These are phyloP conservation scores for Liposcelis brunnea DNA, from an alignment of 2,888 invertebrate genomes.

Conservation along the genomic window DNA sequence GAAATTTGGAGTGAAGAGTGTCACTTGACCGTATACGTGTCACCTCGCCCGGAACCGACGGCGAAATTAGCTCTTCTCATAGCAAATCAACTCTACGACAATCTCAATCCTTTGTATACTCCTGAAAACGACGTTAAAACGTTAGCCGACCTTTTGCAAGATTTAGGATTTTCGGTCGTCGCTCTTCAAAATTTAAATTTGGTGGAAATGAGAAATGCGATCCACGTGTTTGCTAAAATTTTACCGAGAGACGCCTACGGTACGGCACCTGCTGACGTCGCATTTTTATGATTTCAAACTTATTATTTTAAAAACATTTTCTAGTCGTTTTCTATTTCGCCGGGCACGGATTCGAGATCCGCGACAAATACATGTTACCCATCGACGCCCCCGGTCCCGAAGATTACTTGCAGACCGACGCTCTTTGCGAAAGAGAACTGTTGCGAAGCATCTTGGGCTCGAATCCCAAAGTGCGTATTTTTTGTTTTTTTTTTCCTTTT, in stretches of 20 bases:
- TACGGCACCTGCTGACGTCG: constrained; percentile 11
- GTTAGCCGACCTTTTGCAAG: constrained; percentile 17
- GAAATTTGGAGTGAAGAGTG: constrained; percentile 15
- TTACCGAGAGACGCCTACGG: constrained; percentile 22
- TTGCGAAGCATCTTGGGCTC: constrained; percentile 28
- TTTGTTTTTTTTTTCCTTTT: no score
- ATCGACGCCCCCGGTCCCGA: constrained; percentile 29
- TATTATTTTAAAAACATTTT: no score
- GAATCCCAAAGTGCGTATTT: constrained; percentile 31
- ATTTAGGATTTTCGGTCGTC: constrained; percentile 20
- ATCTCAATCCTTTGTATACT: constrained; percentile 15
- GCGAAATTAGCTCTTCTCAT: constrained; percentile 22
- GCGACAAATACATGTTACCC: constrained; percentile 33
- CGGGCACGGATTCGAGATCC: constrained; percentile 37
- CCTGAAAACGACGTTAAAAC: constrained; percentile 20
- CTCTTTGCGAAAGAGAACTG: constrained; percentile 32
- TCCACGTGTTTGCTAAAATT: constrained; percentile 19
- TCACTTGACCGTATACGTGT: constrained; percentile 7
- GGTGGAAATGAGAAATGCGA: constrained; percentile 19
- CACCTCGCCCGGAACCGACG: constrained; percentile 12
- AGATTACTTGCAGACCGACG: constrained; percentile 26
- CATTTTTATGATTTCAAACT: not conserved
- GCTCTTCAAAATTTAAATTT: constrained; percentile 19
- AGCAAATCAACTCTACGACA: constrained; percentile 19
- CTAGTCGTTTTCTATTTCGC: constrained; percentile 35